phyloP scores from a whole-genome alignment of 2,797 vertebrate species.

The Garrulus glandarius region DNA sequence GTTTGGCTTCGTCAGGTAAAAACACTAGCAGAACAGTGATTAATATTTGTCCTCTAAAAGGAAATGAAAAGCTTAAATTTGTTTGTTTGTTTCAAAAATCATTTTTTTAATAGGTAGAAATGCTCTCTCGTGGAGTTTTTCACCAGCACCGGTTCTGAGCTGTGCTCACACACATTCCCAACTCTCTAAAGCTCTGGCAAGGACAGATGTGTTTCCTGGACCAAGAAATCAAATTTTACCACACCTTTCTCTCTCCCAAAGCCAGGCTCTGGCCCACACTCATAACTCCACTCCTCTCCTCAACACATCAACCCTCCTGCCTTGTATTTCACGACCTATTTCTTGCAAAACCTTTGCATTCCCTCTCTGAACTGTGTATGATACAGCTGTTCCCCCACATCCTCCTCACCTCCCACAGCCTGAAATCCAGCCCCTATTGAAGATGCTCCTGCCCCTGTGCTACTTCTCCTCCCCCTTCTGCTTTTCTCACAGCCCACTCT shows the following conservation, averaged over 20 bases:
- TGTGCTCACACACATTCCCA: background rate
- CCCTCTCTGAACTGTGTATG: fast-evolving
- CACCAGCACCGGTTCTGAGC: background rate
- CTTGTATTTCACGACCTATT: background rate
- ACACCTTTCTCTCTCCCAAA: background rate
- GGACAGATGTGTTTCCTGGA: background rate
- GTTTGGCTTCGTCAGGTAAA: background rate
- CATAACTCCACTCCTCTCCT: background rate
- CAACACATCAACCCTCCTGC: background rate
- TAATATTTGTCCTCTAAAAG: background rate
- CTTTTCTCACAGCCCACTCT: background rate
- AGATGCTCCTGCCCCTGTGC: background rate
- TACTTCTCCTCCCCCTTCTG: fast-evolving
- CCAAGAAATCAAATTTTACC: background rate
- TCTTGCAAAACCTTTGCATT: background rate
- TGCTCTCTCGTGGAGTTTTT: background rate
- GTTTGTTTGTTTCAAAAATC: background rate
- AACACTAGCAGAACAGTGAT: background rate
- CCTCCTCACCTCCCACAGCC: background rate
- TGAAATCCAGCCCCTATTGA: background rate
- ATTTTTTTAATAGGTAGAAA: background rate
- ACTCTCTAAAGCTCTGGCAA: background rate
- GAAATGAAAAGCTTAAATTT: background rate
- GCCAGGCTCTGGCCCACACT: background rate
- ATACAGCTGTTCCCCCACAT: background rate